A percentile compares a stretch with the other conserved stretches of the same genome.
Evolutionary conservation across 2,888 invertebrate species (phyloP).

Genomic region (Lacanobia oleracea): DNA sequence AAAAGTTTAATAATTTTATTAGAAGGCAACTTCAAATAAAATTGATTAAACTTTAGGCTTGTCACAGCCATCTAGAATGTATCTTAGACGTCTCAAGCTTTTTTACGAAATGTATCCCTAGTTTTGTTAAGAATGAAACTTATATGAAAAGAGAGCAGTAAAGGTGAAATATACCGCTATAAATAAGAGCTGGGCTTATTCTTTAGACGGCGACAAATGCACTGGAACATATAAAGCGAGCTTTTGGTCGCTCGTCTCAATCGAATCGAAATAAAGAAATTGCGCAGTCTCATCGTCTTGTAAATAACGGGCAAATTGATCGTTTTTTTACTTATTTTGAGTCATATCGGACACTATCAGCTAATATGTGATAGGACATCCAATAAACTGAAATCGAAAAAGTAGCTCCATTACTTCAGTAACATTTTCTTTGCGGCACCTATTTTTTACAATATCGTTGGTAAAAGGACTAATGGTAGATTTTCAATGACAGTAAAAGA

Average conservation of each 20-base stretch:
- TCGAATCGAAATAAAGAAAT: constrained; percentile 80
- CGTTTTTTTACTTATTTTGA: constrained; percentile 75
- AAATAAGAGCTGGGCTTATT: constrained; percentile 78
- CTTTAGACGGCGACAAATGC: constrained; percentile 72
- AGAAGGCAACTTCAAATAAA: too few species aligned
- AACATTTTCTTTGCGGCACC: constrained; percentile 17
- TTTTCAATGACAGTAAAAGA: neutral
- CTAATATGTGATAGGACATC: constrained; percentile 71
- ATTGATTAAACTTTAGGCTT: too few species aligned
- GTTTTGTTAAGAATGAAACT: constrained; percentile 62
- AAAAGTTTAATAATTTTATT: constrained; percentile 18
- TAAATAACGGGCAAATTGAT: constrained; percentile 80
- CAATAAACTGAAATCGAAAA: constrained; percentile 80
- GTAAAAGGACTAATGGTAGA: neutral
- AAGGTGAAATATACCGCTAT: constrained; percentile 77
- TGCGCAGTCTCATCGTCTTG: constrained; percentile 81
- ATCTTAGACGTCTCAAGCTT: constrained; percentile 6
- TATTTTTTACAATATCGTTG: neutral
- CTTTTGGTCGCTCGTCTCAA: constrained; percentile 69
- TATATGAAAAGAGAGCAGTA: constrained; percentile 71
- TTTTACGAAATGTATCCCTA: constrained; percentile 17
- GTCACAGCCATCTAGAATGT: constrained; percentile 8
- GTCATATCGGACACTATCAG: constrained; percentile 75
- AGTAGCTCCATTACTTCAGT: constrained; percentile 66
- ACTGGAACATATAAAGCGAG: constrained; percentile 71